Percentiles rank a stretch among this genome's conserved stretches.
phyloP scores from a whole-genome alignment of 64 coral and sea anemone species.

The Montipora foliosa region DNA sequence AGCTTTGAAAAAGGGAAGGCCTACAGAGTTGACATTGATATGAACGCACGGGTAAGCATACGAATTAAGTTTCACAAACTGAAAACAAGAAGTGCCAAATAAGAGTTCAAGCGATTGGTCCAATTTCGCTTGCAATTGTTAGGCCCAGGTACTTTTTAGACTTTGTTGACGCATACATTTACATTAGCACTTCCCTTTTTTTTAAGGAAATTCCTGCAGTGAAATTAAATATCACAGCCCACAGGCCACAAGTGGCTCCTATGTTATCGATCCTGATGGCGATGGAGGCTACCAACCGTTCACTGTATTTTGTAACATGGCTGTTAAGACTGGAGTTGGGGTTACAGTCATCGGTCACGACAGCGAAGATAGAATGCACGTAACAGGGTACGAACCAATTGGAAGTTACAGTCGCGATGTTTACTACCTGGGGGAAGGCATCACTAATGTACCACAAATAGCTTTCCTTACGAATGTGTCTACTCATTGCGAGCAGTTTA shows the following conservation, averaged over 20 bases:
- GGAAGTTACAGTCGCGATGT: constrained; percentile 31
- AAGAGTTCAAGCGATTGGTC: too few relatives aligned
- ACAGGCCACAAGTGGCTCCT: constrained; percentile 14
- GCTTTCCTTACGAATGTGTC: neutral
- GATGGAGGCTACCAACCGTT: constrained; percentile 2
- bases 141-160: too few relatives aligned
- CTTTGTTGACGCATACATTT: too few relatives aligned
- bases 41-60: too few relatives aligned
- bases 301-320: constrained; percentile 66
- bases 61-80: too few relatives aligned
- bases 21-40: too few relatives aligned
- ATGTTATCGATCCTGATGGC: constrained; percentile 34
- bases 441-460: neutral
- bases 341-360: constrained; percentile 71
- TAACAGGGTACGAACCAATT: constrained; percentile 6
- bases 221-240: neutral
- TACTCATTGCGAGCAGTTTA: neutral
- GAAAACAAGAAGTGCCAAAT: too few relatives aligned
- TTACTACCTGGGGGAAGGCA: too few relatives aligned
- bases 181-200: too few relatives aligned
- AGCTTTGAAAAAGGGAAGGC: too few relatives aligned
- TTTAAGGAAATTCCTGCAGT: neutral
- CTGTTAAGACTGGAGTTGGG: constrained; percentile 46
- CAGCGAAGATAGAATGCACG: constrained; percentile 48
- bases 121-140: too few relatives aligned